These are phyloP conservation scores for Drosophila carrolli DNA, from an alignment of 1,140 invertebrate species.

Conservation along the genomic window DNA sequence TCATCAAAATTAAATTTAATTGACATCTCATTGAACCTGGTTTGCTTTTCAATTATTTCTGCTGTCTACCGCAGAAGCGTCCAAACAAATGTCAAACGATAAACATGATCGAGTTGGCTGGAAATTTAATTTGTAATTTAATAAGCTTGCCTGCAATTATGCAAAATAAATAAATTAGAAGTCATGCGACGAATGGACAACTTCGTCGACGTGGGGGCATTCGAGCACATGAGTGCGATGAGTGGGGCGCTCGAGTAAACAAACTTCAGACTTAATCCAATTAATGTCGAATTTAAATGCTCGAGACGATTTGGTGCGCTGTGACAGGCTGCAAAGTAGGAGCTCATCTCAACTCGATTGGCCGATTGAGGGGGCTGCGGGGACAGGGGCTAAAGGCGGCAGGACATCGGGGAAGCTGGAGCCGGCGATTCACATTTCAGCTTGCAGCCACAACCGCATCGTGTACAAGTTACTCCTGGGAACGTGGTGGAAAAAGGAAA, in stretches of 20 bases:
- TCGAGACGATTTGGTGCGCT: constrained; percentile 60
- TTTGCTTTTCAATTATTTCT: constrained; percentile 31
- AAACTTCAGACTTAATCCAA: constrained; percentile 74
- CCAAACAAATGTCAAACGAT: constrained; percentile 30
- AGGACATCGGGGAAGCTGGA: constrained; percentile 9
- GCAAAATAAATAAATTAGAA: constrained; percentile 61
- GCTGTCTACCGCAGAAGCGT: constrained; percentile 14
- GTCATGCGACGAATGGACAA: constrained; percentile 1
- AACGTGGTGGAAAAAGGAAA: constrained; percentile 44
- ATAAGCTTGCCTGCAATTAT: constrained; percentile 61
- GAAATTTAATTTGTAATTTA: constrained; percentile 50
- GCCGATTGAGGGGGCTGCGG: constrained; percentile 9
- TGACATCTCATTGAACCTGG: constrained; percentile 22
- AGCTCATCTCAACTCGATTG: constrained; percentile 28
- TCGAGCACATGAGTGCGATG: constrained; percentile 32
- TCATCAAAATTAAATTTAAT: constrained; percentile 32
- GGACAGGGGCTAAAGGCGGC: background rate
- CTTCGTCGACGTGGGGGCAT: constrained; percentile 4
- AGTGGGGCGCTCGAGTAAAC: constrained; percentile 41
- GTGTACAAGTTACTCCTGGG: constrained; percentile 51
- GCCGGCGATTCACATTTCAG: constrained; percentile 49
- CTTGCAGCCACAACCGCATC: constrained; percentile 41
- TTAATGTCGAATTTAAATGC: constrained; percentile 78
- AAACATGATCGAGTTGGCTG: constrained; percentile 3
- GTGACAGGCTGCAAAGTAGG: constrained; percentile 11